These are phyloP conservation scores for Cephalopholis sonnerati DNA, from an alignment of 2,113 vertebrate genomes.

Conservation along the genomic window DNA sequence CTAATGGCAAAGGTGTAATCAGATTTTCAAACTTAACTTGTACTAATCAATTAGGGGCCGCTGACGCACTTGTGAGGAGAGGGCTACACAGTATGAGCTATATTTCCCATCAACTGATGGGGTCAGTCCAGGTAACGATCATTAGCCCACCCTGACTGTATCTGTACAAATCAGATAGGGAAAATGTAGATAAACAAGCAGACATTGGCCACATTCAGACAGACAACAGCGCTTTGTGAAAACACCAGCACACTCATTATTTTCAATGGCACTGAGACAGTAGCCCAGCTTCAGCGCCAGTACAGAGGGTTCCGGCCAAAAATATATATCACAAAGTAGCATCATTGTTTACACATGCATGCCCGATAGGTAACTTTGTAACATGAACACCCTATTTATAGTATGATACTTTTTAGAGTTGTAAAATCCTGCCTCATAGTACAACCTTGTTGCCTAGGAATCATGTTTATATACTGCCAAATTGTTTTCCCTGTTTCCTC, in stretches of 20 bases:
- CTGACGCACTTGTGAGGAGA: neutral
- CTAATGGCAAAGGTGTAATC: neutral
- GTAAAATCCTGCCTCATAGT: neutral
- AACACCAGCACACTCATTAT: neutral
- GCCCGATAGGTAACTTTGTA: too few species aligned
- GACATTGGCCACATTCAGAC: neutral
- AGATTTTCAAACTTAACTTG: slow-evolving; percentile 8
- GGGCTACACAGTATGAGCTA: neutral
- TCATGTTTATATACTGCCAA: too few species aligned
- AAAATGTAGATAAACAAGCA: neutral
- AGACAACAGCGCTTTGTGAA: neutral
- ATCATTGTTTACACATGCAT: too few species aligned
- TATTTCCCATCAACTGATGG: neutral
- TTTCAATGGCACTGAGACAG: neutral
- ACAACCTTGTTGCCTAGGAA: neutral
- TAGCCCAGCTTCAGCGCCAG: neutral
- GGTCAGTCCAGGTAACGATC: too few species aligned
- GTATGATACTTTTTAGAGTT: neutral
- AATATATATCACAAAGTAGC: too few species aligned
- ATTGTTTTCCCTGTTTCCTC: too few species aligned
- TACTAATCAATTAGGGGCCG: neutral
- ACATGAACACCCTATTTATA: too few species aligned
- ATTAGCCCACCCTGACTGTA: neutral
- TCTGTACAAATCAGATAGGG: neutral
- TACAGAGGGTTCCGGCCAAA: neutral